Base-by-base conservation (phyloP, 2,797 vertebrate genomes). In the Knipowitschia caucasica region DNA sequence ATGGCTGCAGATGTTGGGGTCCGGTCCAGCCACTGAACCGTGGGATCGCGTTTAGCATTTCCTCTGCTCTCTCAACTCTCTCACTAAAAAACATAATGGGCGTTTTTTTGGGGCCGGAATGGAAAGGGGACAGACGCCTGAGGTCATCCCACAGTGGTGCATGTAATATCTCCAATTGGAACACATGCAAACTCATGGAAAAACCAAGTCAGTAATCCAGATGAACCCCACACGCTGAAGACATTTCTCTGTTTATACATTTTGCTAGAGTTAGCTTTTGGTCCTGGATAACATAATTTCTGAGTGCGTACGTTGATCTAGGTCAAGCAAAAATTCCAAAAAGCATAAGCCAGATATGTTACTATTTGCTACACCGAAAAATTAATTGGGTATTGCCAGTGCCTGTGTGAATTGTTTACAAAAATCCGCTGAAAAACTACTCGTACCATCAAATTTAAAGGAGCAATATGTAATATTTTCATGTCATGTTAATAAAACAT, bases 1-100 rank as follows among this genome's bases (percentile, higher is more conserved):
- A 51, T 51, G 26, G 49, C 38, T 51, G 33, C 49, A 51, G 49
- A 35, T 51, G 49, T 50, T 26, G 33, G 21, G 33, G 49, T 50
- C 49, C 12, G 33, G 49, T 50, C 49, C 33, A 15, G 34, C 12
- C 33, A 17, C 31, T 50, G 49, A 50, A 50, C 49, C 33, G 33
- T 35, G 33, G 23, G 33, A 50, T 36, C 11, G 31, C 49, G 35
- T 50, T 50, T 50, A 33, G 49, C 33, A 20, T 50, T 50, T 49
- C 46, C 46, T 49, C 29, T 49, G 30, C 46, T 21, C 18, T 49
- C 46, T 23, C 7, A 23, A 49, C 46, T 49, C 18, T 23, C 29
- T 23, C 29, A 33, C 29, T n/a, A 29, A 47, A 33, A 46, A 47
- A 47, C 9, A 49, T 49, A 33, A 33, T 49, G 20, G 46, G 18